A percentile compares a stretch with the other conserved stretches of the same genome.
phyloP scores from a whole-genome alignment of 2,888 invertebrate species.

The Podabrus alpinus region DNA sequence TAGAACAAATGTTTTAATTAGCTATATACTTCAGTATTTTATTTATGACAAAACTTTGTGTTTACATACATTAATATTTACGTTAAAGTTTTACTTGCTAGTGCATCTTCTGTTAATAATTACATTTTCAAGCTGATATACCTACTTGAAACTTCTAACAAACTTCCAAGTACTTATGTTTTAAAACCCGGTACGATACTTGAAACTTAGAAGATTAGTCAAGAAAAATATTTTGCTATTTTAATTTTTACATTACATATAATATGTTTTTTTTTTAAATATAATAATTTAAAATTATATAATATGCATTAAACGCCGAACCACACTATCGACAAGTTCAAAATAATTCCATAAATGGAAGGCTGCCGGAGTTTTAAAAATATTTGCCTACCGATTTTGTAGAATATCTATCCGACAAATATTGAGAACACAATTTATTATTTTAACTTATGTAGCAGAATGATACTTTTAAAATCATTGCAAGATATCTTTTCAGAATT shows the following conservation, averaged over 20 bases:
- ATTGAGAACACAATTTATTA: neutral
- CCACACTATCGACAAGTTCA: neutral
- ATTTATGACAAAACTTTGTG: neutral
- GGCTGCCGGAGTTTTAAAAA: neutral
- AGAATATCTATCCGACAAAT: neutral
- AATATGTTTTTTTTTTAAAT: no score
- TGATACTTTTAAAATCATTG: no score
- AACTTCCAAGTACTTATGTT: slow-evolving; percentile 4
- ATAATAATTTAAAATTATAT: no score
- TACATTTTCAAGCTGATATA: slow-evolving; percentile 1
- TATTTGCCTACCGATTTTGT: neutral
- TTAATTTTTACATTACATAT: slow-evolving; percentile 1
- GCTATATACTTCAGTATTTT: neutral
- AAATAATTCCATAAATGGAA: neutral
- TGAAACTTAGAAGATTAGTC: neutral
- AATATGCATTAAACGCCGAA: no score
- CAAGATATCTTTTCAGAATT: neutral
- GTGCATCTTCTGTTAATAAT: slow-evolving; percentile 1
- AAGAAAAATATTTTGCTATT: neutral
- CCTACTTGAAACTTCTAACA: neutral
- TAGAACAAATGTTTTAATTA: neutral
- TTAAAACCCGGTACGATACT: neutral
- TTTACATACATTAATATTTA: neutral
- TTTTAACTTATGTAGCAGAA: no score
- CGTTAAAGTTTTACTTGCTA: slow-evolving; percentile 5